Percentiles rank a stretch among this genome's conserved stretches.
These are phyloP conservation scores for Antheraea pernyi DNA, from an alignment of 1,140 invertebrate genomes.

Conservation along the genomic window DNA sequence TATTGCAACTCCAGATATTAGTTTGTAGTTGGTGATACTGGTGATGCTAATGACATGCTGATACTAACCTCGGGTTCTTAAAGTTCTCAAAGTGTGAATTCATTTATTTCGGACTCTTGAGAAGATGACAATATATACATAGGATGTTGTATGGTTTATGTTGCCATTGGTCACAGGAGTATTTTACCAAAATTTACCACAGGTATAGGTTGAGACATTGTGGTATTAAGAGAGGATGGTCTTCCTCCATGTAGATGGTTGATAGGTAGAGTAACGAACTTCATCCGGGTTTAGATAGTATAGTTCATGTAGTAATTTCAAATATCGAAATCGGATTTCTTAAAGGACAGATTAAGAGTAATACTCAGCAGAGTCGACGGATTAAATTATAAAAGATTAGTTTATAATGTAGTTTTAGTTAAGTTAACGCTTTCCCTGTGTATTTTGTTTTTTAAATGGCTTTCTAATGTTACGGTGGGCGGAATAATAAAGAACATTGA, in stretches of 20 bases:
- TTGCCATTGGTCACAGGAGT: background rate
- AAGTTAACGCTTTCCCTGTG: too few species aligned
- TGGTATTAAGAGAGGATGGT: conserved; percentile 26
- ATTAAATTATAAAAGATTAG: background rate
- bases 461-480: too few species aligned
- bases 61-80: conserved; percentile 23
- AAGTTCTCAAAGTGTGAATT: conserved; percentile 24
- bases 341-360: too few species aligned
- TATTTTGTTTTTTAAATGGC: too few species aligned
- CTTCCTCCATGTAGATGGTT: conserved; percentile 36
- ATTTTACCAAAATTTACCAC: background rate
- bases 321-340: conserved; percentile 12
- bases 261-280: conserved; percentile 34
- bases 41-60: background rate
- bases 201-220: conserved; percentile 17
- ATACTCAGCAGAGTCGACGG: background rate
- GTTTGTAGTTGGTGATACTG: background rate
- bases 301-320: conserved; percentile 33
- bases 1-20: conserved; percentile 38
- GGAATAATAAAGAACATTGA: too few species aligned
- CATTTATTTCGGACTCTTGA: conserved; percentile 24
- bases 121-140: conserved; percentile 15
- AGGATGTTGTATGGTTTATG: background rate
- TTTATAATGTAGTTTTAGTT: too few species aligned
- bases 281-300: conserved; percentile 35